Evolutionary conservation across 1,140 invertebrate genomes (phyloP).

Genomic region (Coenobita brevimanus): DNA sequence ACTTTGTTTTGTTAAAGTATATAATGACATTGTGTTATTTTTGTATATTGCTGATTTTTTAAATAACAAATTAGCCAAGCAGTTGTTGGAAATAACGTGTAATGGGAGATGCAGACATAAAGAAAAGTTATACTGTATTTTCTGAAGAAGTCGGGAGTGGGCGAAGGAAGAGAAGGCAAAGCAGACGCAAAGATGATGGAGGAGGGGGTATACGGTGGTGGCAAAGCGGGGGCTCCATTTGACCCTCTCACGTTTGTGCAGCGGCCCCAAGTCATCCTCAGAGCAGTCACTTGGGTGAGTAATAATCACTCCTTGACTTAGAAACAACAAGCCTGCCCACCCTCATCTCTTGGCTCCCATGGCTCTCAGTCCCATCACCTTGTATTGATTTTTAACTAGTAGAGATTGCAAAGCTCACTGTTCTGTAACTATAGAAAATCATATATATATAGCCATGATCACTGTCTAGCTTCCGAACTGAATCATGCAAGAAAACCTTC

Average conservation of each 20-base stretch:
- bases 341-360: neutral
- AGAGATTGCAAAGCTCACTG: neutral
- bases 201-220: constrained; percentile 92
- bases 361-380: neutral
- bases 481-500: too few species aligned
- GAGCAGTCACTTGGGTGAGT: constrained; percentile 92
- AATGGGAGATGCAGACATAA: neutral
- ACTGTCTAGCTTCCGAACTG: neutral
- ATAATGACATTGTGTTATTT: neutral
- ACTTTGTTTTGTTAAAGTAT: neutral
- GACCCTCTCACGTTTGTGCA: constrained; percentile 92
- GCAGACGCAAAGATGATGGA: constrained; percentile 79
- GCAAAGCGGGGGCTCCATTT: constrained; percentile 93
- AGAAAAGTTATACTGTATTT: neutral
- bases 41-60: neutral
- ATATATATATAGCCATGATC: too few species aligned
- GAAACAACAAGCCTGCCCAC: too few species aligned
- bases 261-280: constrained; percentile 93
- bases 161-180: neutral
- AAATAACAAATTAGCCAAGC: neutral
- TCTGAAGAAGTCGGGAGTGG: constrained; percentile 13
- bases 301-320: neutral
- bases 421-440: too few species aligned
- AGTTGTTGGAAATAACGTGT: neutral
- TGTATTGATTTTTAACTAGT: constrained; percentile 56